These are phyloP conservation scores for Tanypteryx hageni DNA, from an alignment of 2,888 invertebrate genomes.

Conservation along the genomic window DNA sequence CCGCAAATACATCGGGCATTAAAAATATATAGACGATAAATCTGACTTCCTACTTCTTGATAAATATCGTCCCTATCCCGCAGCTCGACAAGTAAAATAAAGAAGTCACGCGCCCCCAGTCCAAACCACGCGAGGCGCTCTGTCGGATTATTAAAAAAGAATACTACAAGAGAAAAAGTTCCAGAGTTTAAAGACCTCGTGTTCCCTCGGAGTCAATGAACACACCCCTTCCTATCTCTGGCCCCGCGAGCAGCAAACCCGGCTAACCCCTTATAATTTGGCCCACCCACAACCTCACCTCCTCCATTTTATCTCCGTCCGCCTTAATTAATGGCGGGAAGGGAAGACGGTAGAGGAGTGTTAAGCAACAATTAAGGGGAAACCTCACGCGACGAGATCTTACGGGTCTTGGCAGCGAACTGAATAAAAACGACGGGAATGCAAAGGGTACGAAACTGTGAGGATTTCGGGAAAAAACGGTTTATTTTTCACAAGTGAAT, in stretches of 20 bases:
- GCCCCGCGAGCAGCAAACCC: not conserved
- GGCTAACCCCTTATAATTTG: not conserved
- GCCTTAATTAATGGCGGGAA: not conserved
- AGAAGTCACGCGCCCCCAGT: not conserved
- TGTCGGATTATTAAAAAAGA: not conserved
- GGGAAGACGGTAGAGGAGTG: no score
- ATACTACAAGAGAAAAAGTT: not conserved
- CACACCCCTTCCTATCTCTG: not conserved
- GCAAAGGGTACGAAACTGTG: not conserved
- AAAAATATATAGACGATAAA: no score
- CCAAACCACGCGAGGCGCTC: not conserved
- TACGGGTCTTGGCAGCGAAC: not conserved
- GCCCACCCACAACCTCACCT: conserved; percentile 2
- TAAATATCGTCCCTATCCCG: no score
- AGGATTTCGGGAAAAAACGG: conserved; percentile 10
- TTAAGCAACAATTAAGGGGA: not conserved
- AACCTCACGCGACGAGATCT: not conserved
- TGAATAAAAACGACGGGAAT: not conserved
- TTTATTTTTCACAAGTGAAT: not conserved
- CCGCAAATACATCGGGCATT: no score
- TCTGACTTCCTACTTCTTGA: no score
- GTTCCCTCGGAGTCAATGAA: not conserved
- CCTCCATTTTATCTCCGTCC: not conserved
- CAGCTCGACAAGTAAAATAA: not conserved
- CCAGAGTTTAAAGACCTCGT: conserved; percentile 3